A percentile compares a stretch with the other conserved stretches of the same genome.
Evolutionary conservation across 1,140 invertebrate species (phyloP).

Genomic region (Hylaeus volcanicus): DNA sequence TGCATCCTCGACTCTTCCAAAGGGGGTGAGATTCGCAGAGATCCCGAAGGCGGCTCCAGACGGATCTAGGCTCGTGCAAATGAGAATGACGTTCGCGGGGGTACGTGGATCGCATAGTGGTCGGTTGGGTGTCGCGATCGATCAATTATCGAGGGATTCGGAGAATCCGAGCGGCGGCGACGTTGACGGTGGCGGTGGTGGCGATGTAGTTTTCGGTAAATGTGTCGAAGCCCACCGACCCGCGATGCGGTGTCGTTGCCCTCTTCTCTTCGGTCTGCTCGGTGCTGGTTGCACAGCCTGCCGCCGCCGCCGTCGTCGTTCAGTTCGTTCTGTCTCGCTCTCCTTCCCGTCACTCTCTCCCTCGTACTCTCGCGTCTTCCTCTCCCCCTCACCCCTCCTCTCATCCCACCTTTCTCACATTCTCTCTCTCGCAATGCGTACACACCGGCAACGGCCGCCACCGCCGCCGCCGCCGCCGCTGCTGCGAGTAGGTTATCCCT

Average conservation of each 20-base stretch:
- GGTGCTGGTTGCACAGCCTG: constrained; percentile 44
- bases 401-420: constrained; percentile 26
- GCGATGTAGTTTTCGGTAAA: constrained; percentile 73
- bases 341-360: constrained; percentile 19
- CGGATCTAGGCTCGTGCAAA: background rate
- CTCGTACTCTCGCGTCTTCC: constrained; percentile 1
- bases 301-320: constrained; percentile 54
- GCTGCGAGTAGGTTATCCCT: constrained; percentile 63
- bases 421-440: constrained; percentile 57
- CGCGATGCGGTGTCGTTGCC: constrained; percentile 66
- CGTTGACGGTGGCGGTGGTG: constrained; percentile 45
- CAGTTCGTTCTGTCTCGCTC: constrained; percentile 39
- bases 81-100: constrained; percentile 1
- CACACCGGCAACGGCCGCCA: constrained; percentile 48
- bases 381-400: constrained; percentile 19
- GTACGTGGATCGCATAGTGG: constrained; percentile 1
- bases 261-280: constrained; percentile 64
- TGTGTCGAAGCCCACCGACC: constrained; percentile 70
- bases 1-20: background rate
- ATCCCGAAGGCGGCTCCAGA: background rate
- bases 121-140: constrained; percentile 34
- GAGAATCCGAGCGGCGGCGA: constrained; percentile 48
- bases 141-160: constrained; percentile 59
- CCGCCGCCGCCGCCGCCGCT: constrained; percentile 41
- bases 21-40: background rate